These are phyloP conservation scores for Gobiocypris rarus DNA, from an alignment of 2,113 vertebrate species.

Conservation along the genomic window DNA sequence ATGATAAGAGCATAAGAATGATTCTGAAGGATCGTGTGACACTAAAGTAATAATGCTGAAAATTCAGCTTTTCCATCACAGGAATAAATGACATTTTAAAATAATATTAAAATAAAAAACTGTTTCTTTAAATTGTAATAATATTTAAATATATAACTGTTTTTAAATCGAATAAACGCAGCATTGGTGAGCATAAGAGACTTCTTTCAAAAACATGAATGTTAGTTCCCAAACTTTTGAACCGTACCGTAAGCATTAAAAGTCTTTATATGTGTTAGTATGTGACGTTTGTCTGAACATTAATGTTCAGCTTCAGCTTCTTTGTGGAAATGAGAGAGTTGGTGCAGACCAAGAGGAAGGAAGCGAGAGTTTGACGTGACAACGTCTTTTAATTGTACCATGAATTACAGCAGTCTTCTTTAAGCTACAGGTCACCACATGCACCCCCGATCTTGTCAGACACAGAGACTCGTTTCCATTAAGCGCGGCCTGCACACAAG, in stretches of 20 bases:
- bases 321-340: background rate
- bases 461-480: constrained; percentile 53
- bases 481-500: constrained; percentile 42
- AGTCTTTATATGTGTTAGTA: background rate
- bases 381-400: constrained; percentile 52
- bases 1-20: constrained; percentile 3
- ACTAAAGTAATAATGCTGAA: no score
- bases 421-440: constrained; percentile 49
- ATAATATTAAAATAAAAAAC: no score
- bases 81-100: no score
- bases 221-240: no score
- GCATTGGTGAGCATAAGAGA: no score
- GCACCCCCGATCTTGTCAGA: constrained; percentile 49
- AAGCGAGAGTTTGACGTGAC: background rate
- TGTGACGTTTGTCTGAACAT: constrained; percentile 11
- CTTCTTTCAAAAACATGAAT: no score
- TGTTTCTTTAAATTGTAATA: no score
- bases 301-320: constrained; percentile 23
- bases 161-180: no score
- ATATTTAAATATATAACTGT: no score
- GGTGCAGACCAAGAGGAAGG: background rate
- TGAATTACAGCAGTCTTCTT: constrained; percentile 37
- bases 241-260: background rate
- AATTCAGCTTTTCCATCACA: no score
- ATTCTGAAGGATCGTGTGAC: no score